phyloP scores from a whole-genome alignment of 2,113 vertebrate genomes.

The Brachypteracias leptosomus region DNA sequence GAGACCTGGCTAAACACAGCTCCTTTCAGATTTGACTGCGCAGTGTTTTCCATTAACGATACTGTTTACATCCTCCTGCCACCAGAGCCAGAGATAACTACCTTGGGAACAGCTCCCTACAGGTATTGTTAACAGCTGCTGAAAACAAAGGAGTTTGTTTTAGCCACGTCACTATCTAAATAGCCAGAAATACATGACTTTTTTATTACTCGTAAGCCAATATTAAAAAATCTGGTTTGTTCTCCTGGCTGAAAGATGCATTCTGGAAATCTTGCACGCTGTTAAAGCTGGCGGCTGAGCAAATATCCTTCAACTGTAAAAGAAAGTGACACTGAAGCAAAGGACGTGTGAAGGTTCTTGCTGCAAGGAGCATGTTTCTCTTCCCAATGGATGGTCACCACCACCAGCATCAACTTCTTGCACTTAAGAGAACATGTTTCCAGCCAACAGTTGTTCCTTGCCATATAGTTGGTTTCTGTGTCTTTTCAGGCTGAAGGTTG shows the following conservation, averaged over 20 bases:
- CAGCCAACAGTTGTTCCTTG: neutral
- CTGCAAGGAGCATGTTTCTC: neutral
- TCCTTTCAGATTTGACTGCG: conserved; percentile 6
- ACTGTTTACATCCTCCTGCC: conserved; percentile 43
- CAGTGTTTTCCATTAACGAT: conserved; percentile 52
- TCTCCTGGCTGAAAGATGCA: neutral
- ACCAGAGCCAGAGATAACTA: conserved; percentile 45
- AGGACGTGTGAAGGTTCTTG: neutral
- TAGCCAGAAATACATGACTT: conserved; percentile 25
- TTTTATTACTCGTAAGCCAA: neutral
- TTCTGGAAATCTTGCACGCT: neutral
- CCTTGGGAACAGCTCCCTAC: conserved; percentile 53
- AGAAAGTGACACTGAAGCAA: neutral
- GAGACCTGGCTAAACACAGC: neutral
- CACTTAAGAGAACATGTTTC: neutral
- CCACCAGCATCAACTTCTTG: neutral
- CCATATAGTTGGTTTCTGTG: neutral
- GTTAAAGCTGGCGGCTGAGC: neutral
- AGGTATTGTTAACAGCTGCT: conserved; percentile 60
- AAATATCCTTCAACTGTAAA: neutral
- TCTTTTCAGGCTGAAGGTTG: neutral
- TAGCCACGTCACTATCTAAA: conserved; percentile 50
- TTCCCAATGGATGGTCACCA: fast-evolving
- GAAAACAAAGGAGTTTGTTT: conserved; percentile 52
- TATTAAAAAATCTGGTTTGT: neutral